Base-by-base conservation (phyloP, 2,797 vertebrate genomes). In the Lagodon rhomboides region DNA sequence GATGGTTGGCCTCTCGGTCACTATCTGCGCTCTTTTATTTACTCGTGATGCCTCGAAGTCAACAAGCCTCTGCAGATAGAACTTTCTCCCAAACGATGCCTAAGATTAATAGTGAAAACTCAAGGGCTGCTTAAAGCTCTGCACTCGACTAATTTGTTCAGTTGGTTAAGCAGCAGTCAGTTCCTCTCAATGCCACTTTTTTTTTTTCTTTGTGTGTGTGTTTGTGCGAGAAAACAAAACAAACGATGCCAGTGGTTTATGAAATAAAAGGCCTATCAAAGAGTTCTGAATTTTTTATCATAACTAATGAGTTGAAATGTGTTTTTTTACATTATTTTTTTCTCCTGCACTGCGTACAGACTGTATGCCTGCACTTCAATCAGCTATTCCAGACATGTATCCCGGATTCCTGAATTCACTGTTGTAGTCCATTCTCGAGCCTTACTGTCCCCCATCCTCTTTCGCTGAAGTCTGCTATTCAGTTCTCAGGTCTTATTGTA, bases 41-140 rank as follows among this genome's bases (percentile, higher is more conserved):
- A 73, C 50, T 49, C 51, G 54, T 15, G 38, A 73, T 67, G 75
- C 62, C 77, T 80, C 44, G 46, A 78, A 85, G 80, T 84, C 75
- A 76, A 77, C 61, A 63, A 15, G 66, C 22, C 66, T 73, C 64
- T 44, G 54, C 71, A 64, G 70, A 77, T 81, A 17, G 67, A 68
- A 6, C 20, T 54, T 56, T 34, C 22, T 38, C 20, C 22, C 17
- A 65, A 74, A 69, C 38, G 55, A 79, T 67, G 74, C 47, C 43
- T 30, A 5, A 60, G 79, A 79, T 81, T 86, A 63, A 74, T 55
- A 44, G 54, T 71, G 79, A 76, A 75, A 72, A 85, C 27, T 78
- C 15, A 34, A 69, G 54, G 58, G 66, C 66, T 23, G 59, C 67
- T 75, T 43, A 55, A 55, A 79, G 65, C 49, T 68, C 55, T n/a